Conservation (phyloP, 2,888 invertebrate species). For the Macrophya annulata region DNA sequence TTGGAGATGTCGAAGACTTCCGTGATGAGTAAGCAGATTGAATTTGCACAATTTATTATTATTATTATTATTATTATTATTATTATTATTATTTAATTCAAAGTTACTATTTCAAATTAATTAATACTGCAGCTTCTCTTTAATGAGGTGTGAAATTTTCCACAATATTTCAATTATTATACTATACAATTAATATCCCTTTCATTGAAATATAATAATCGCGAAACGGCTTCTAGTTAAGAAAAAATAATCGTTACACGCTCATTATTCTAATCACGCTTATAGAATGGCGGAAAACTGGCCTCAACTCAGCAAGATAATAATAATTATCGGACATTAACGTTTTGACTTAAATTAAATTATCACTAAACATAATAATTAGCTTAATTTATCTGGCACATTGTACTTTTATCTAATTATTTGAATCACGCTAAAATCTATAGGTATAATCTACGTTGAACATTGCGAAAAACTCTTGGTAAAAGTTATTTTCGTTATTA, state of each 20-base stretch:
- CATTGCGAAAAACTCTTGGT: neutral
- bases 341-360: constrained; percentile 29
- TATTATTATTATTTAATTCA: neutral
- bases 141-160: constrained; percentile 33
- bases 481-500: neutral
- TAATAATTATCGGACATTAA: constrained; percentile 14
- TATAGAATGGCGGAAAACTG: neutral
- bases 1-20: constrained; percentile 80
- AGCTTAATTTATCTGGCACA: neutral
- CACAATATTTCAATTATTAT: constrained; percentile 22
- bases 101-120: neutral
- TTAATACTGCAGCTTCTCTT: neutral
- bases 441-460: neutral
- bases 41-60: neutral
- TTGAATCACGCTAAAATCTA: neutral
- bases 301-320: neutral
- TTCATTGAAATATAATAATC: neutral
- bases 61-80: constrained; percentile 5
- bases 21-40: constrained; percentile 79
- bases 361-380: constrained; percentile 15
- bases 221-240: neutral
- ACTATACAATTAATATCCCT: neutral
- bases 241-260: neutral
- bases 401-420: constrained; percentile 9
- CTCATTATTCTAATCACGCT: neutral